Percentiles rank a stretch among this genome's conserved stretches.
These are phyloP conservation scores for Drosophila mettleri DNA, from an alignment of 2,888 invertebrate species.

Conservation along the genomic window DNA sequence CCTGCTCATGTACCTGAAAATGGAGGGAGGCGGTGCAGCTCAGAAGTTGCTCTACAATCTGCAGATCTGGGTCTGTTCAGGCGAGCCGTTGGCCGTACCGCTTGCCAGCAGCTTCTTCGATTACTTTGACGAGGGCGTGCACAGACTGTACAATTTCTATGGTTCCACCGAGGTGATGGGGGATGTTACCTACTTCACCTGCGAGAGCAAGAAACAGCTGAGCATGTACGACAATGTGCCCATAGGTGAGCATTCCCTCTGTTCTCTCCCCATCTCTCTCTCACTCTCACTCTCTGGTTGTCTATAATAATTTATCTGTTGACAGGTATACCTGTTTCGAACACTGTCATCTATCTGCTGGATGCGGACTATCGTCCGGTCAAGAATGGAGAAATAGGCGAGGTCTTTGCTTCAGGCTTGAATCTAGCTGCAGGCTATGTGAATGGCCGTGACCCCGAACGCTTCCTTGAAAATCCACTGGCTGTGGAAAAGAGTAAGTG, in stretches of 20 bases:
- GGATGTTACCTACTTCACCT: conserved; percentile 92
- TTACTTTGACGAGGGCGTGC: conserved; percentile 88
- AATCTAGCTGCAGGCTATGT: conserved; percentile 94
- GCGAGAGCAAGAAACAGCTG: conserved; percentile 88
- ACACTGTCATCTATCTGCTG: conserved; percentile 92
- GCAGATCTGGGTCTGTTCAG: conserved; percentile 94
- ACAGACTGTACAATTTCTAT: conserved; percentile 93
- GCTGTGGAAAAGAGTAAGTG: conserved; percentile 87
- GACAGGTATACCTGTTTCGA: conserved; percentile 90
- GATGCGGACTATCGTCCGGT: conserved; percentile 91
- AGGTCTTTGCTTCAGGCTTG: conserved; percentile 92
- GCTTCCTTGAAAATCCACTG: conserved; percentile 91
- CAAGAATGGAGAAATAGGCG: conserved; percentile 90
- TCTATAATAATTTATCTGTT: background rate
- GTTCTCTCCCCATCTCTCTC: background rate
- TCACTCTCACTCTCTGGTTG: too few species aligned
- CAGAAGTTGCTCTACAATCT: conserved; percentile 87
- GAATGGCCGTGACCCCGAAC: conserved; percentile 89
- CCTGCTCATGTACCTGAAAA: conserved; percentile 90
- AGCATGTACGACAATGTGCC: conserved; percentile 90
- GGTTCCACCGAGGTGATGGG: conserved; percentile 97
- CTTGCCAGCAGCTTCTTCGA: conserved; percentile 91
- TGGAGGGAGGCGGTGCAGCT: conserved; percentile 84
- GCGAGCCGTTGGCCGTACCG: conserved; percentile 91
- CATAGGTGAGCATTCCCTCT: conserved; percentile 88